Evolutionary conservation across 2,888 invertebrate genomes (phyloP), one percentile per base, ranked within the genome.

Genomic region (Tiliacea aurago): DNA sequence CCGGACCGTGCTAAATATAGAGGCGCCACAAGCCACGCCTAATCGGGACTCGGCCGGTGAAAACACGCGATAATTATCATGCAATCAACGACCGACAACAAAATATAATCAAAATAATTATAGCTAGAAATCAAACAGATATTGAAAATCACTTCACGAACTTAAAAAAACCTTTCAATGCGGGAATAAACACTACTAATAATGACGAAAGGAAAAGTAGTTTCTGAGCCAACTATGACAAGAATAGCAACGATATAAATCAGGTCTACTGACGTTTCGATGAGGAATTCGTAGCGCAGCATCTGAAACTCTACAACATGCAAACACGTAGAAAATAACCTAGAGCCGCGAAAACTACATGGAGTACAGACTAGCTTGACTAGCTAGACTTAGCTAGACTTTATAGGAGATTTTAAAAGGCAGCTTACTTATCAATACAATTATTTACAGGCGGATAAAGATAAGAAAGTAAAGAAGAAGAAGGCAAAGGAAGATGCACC

Each of bases 391-490:
- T 87, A 85, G 80, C 78, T 79, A 61, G 9, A 72, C 11, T 53
- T 51, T 51, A 37, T 18, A 23, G 0, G 37, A n/a, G 0, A 13
- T 47, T 49, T 23, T 53, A 11, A 20, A 18, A 15, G 11, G 0
- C 11, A 58, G 18, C 5, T 62, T 37, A 18, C 61, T 80, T 61
- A 84, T 67, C 9, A 55, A 64, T 53, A 37, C 43, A 6, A 73
- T 67, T 84, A 33, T 80, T 88, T 90, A 23, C 91, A 99, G 99
- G 98, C 98, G 97, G 98, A 98, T 97, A 98, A 98, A 97, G 98
- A 99, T 96, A 98, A 98, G 98, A 98, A 98, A 97, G 97, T 98
- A 97, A 98, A 98, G 97, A 98, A 98, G 97, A 97, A 97, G 97
- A 97, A 97, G 97, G 97, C 97, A 95, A 97, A 97, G 93, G 97